These are phyloP conservation scores for Clarias laeviceps DNA, from an alignment of 2,797 vertebrate species.

Conservation along the genomic window DNA sequence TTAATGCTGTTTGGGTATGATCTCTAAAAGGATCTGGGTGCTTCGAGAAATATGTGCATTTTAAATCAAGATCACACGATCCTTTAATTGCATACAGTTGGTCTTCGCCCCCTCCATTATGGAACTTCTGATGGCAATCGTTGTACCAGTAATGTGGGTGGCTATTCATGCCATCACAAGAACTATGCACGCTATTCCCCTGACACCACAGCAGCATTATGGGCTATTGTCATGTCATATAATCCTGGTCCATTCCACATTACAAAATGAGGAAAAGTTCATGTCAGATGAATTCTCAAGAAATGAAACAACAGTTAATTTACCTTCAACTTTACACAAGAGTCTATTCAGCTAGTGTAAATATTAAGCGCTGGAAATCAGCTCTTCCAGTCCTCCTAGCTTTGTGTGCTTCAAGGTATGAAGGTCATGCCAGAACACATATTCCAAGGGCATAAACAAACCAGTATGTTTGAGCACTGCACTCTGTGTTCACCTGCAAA, in stretches of 20 bases:
- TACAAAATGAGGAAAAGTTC: neutral
- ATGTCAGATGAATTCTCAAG: neutral
- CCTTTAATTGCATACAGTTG: neutral
- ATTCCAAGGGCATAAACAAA: conserved; percentile 2
- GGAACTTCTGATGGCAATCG: neutral
- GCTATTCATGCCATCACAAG: neutral
- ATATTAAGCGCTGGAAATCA: neutral
- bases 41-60: neutral
- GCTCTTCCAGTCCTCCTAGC: neutral
- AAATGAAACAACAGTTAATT: neutral
- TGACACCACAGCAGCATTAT: neutral
- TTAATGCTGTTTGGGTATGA: neutral
- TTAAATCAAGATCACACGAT: neutral
- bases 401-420: neutral
- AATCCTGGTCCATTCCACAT: neutral
- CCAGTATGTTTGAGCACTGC: neutral
- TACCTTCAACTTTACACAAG: neutral
- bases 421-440: neutral
- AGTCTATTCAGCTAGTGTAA: neutral
- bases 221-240: neutral
- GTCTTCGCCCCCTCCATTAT: too few relatives aligned
- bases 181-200: neutral
- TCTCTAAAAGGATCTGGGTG: neutral
- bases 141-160: neutral
- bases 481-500: neutral